phyloP scores from a whole-genome alignment of 2,888 invertebrate species.

The Stegana nigrithorax region DNA sequence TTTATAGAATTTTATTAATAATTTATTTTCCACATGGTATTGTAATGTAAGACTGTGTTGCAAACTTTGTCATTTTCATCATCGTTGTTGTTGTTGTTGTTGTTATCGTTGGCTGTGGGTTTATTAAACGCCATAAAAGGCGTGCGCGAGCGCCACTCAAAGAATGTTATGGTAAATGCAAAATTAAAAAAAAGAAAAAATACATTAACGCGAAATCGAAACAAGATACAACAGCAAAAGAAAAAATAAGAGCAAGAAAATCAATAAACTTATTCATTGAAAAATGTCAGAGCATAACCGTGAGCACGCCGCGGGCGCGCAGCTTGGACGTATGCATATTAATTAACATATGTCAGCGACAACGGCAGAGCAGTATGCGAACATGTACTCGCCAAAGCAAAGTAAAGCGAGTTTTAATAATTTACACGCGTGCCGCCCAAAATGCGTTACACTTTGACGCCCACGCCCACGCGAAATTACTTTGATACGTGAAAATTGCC shows the following conservation, averaged over 20 bases:
- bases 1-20: slow-evolving; percentile 54
- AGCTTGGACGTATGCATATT: neutral
- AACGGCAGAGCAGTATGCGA: too few relatives aligned
- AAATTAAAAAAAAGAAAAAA: neutral
- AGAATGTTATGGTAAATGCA: neutral
- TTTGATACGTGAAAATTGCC: too few relatives aligned
- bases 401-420: too few relatives aligned
- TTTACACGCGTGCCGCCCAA: too few relatives aligned
- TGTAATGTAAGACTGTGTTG: slow-evolving; percentile 49
- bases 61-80: too few relatives aligned
- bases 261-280: slow-evolving; percentile 3
- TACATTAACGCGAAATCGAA: neutral
- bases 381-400: too few relatives aligned
- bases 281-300: too few relatives aligned
- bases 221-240: neutral
- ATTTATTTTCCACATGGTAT: slow-evolving; percentile 31
- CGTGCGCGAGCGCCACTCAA: neutral
- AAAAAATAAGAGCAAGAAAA: neutral
- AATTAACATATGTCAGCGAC: slow-evolving; percentile 15
- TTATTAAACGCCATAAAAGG: neutral
- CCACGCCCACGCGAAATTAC: too few relatives aligned
- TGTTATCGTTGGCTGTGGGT: neutral
- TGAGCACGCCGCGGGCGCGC: too few relatives aligned
- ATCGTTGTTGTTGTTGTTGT: neutral
- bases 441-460: too few relatives aligned